These are phyloP conservation scores for Ditula angustiorana DNA, from an alignment of 2,888 invertebrate species.

Conservation along the genomic window DNA sequence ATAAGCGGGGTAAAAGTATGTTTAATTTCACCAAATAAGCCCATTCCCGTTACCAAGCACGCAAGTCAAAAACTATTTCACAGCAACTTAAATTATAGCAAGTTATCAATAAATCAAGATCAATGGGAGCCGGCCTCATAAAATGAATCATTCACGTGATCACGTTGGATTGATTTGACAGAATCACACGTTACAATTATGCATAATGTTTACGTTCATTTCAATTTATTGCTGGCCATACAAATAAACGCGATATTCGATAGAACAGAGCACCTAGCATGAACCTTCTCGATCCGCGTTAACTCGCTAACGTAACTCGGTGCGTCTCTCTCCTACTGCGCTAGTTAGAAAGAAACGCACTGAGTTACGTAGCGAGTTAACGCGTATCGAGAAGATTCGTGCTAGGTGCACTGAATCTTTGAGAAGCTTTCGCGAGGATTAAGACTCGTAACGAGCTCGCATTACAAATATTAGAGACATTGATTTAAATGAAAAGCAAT, in stretches of 20 bases:
- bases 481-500: conserved; percentile 44
- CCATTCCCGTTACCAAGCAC: neutral
- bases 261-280: too few species aligned
- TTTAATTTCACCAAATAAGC: conserved; percentile 10
- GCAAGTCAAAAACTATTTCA: conserved; percentile 22
- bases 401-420: too few species aligned
- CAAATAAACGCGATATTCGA: conserved; percentile 30
- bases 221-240: conserved; percentile 29
- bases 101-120: conserved; percentile 9
- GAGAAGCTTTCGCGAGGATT: conserved; percentile 40
- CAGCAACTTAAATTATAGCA: conserved; percentile 20
- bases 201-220: conserved; percentile 30
- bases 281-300: too few species aligned
- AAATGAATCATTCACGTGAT: conserved; percentile 28
- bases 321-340: too few species aligned
- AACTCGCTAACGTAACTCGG: too few species aligned
- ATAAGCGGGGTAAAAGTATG: neutral
- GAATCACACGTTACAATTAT: conserved; percentile 39
- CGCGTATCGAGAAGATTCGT: too few species aligned
- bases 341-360: too few species aligned
- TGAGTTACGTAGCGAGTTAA: too few species aligned
- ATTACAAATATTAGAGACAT: conserved; percentile 46
- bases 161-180: conserved; percentile 33
- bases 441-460: conserved; percentile 41
- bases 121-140: conserved; percentile 31